A percentile compares a stretch with the other conserved stretches of the same genome.
These are phyloP conservation scores for Enchytraeus crypticus DNA, from an alignment of 2,888 invertebrate species.

Conservation along the genomic window DNA sequence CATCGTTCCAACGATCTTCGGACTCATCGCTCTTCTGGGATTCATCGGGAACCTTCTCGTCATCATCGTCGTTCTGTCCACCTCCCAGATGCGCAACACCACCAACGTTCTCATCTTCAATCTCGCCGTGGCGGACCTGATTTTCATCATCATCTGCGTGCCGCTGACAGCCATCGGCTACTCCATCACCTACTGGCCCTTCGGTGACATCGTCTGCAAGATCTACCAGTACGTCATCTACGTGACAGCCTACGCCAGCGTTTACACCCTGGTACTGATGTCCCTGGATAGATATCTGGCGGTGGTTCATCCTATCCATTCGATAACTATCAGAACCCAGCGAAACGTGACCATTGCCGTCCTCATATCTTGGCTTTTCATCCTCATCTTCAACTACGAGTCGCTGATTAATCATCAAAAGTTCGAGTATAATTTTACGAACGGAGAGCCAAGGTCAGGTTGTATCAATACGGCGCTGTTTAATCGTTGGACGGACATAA, in stretches of 20 bases:
- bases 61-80: slow-evolving; percentile 75
- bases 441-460: background rate
- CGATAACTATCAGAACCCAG: slow-evolving; percentile 54
- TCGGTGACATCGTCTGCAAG: slow-evolving; percentile 81
- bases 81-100: slow-evolving; percentile 83
- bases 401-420: slow-evolving; percentile 2
- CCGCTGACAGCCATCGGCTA: slow-evolving; percentile 68
- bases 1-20: slow-evolving; percentile 60
- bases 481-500: background rate
- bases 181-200: slow-evolving; percentile 77
- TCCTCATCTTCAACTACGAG: slow-evolving; percentile 8
- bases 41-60: slow-evolving; percentile 79
- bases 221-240: slow-evolving; percentile 82
- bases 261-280: slow-evolving; percentile 87
- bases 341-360: slow-evolving; percentile 14
- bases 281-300: slow-evolving; percentile 81
- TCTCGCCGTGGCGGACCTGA: slow-evolving; percentile 76
- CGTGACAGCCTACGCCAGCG: slow-evolving; percentile 83
- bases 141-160: slow-evolving; percentile 85
- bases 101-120: slow-evolving; percentile 86
- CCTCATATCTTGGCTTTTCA: slow-evolving; percentile 7
- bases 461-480: slow-evolving; percentile 2
- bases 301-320: slow-evolving; percentile 82
- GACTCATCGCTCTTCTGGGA: slow-evolving; percentile 76
- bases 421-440: slow-evolving; percentile 5